Percentiles rank a stretch among this genome's conserved stretches.
Conservation (phyloP, 1,140 invertebrate species). For the Scaptomyza graminum region DNA sequence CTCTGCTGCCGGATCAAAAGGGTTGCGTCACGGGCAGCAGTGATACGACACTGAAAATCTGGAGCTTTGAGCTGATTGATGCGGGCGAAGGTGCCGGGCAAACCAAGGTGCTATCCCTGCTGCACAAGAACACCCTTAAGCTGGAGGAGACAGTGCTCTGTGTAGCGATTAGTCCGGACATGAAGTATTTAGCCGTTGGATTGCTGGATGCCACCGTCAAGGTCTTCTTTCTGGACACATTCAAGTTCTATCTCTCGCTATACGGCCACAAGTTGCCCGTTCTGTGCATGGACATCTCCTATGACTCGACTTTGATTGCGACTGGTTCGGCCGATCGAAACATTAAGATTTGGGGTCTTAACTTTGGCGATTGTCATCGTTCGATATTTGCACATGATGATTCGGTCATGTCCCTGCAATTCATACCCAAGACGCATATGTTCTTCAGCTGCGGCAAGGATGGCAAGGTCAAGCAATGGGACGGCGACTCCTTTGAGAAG, state of each 20-base stretch:
- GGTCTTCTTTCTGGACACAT: conserved; percentile 96
- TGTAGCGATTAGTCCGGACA: conserved; percentile 93
- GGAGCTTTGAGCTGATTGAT: conserved; percentile 94
- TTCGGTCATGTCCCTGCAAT: conserved; percentile 94
- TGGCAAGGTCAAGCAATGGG: conserved; percentile 98
- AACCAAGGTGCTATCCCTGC: conserved; percentile 88
- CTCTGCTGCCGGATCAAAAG: conserved; percentile 90
- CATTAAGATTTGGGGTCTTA: conserved; percentile 99
- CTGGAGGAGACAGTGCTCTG: conserved; percentile 94
- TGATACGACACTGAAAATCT: conserved; percentile 96
- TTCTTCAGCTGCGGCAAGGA: conserved; percentile 97
- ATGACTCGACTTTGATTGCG: conserved; percentile 94
- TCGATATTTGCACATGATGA: conserved; percentile 97
- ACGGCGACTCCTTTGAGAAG: conserved; percentile 96
- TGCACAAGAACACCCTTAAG: conserved; percentile 92
- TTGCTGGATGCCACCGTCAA: conserved; percentile 97
- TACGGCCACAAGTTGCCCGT: conserved; percentile 99
- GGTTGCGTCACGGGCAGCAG: conserved; percentile 93
- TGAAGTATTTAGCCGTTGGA: conserved; percentile 94
- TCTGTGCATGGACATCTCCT: conserved; percentile 96
- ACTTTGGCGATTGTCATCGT: conserved; percentile 98
- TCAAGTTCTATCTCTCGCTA: conserved; percentile 98
- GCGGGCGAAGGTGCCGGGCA: conserved; percentile 73
- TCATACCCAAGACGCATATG: conserved; percentile 95
- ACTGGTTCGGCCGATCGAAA: conserved; percentile 98